Evolutionary conservation across 2,797 vertebrate genomes (phyloP).

Genomic region (Enteromius mattozi): DNA sequence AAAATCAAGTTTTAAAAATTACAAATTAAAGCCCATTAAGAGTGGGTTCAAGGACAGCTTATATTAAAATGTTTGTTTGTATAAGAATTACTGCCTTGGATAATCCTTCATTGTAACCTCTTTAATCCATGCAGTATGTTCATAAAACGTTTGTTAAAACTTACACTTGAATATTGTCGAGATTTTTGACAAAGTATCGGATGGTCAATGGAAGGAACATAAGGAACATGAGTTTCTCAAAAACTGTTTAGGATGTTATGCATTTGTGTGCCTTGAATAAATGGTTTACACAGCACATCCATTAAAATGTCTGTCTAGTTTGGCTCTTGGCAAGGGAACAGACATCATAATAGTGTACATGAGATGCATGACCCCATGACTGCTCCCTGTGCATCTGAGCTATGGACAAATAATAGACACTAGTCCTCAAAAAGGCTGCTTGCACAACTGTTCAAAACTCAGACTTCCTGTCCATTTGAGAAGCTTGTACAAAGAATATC

Average conservation of each 20-base stretch:
- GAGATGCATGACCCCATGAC: slow-evolving; percentile 55
- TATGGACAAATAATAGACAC: slow-evolving; percentile 75
- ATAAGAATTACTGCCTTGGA: slow-evolving; percentile 15
- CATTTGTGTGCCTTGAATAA: slow-evolving; percentile 66
- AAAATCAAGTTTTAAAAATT: too few species aligned
- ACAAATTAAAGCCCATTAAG: background rate
- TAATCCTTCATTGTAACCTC: slow-evolving; percentile 37
- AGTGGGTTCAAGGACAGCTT: background rate
- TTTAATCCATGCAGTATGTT: slow-evolving; percentile 15
- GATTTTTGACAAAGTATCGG: background rate
- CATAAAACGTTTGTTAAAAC: background rate
- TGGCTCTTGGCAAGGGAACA: slow-evolving; percentile 68
- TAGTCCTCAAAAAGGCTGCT: slow-evolving; percentile 68
- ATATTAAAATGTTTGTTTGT: slow-evolving; percentile 12
- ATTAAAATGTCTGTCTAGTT: slow-evolving; percentile 75
- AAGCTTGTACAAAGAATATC: background rate
- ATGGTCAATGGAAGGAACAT: slow-evolving; percentile 16
- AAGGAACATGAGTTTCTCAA: background rate
- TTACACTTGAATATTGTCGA: background rate
- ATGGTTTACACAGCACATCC: slow-evolving; percentile 77
- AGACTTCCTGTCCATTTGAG: slow-evolving; percentile 57
- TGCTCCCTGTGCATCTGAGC: slow-evolving; percentile 68
- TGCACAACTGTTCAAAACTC: slow-evolving; percentile 39
- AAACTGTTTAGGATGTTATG: slow-evolving; percentile 28
- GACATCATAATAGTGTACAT: slow-evolving; percentile 66